These are phyloP conservation scores for Fregetta grallaria DNA, from an alignment of 2,113 vertebrate species.

Conservation along the genomic window DNA sequence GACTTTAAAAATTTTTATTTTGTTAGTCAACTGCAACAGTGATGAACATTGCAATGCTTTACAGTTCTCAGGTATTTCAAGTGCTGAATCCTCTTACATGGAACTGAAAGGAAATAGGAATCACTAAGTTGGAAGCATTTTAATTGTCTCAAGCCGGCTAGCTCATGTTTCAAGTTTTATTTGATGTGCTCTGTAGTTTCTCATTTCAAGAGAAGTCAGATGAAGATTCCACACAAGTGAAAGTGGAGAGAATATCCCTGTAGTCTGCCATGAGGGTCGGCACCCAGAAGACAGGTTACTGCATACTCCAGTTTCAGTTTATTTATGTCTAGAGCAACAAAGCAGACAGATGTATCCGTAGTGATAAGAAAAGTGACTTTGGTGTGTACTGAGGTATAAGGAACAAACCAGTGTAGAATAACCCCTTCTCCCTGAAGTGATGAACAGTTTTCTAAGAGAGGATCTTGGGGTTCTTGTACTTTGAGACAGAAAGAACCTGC, in stretches of 20 bases:
- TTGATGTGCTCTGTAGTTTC: neutral
- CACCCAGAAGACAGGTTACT: neutral
- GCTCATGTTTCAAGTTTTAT: neutral
- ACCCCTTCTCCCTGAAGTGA: neutral
- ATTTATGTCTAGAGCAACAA: conserved; percentile 20
- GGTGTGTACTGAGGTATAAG: neutral
- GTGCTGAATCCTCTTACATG: neutral
- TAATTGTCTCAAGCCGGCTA: neutral
- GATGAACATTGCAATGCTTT: conserved; percentile 11
- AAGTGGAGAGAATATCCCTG: neutral
- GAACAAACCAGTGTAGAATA: neutral
- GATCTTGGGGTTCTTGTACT: neutral
- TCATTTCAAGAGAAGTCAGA: neutral
- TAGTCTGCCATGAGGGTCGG: neutral
- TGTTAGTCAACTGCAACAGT: neutral
- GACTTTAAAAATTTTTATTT: neutral
- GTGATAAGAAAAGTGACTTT: neutral
- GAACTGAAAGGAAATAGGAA: conserved; percentile 18
- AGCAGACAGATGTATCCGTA: neutral
- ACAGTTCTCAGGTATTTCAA: conserved; percentile 59
- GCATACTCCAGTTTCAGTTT: neutral
- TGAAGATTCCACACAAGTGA: neutral
- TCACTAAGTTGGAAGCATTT: conserved; percentile 4
- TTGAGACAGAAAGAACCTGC: neutral
- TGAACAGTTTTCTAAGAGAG: neutral